Conservation (phyloP, 2,113 vertebrate genomes). For the Sterrhoptilus dennistouni region DNA sequence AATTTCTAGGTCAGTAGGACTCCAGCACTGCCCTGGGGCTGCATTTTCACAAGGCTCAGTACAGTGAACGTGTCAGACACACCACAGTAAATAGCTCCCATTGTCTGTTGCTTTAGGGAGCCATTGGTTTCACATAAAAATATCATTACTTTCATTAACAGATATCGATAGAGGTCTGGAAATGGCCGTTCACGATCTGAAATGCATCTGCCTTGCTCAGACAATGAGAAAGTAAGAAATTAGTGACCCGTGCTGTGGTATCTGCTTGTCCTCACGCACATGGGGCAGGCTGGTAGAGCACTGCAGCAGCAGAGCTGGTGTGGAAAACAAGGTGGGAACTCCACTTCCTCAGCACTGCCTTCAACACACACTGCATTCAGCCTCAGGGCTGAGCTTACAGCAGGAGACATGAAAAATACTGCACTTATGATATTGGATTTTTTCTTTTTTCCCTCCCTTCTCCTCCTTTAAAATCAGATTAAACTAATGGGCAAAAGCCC, state of each 20-base stretch:
- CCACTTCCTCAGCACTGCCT: not conserved
- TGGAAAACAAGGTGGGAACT: not conserved
- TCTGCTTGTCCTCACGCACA: not conserved
- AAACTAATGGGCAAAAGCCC: not conserved
- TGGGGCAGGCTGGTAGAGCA: not conserved
- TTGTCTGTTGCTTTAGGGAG: not conserved
- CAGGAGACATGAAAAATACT: not conserved
- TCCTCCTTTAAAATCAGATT: not conserved
- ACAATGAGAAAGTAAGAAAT: not conserved
- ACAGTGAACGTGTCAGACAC: not conserved
- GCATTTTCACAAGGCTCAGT: not conserved
- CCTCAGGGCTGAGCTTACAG: not conserved
- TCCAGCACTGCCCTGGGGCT: not conserved
- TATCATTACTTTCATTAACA: not conserved
- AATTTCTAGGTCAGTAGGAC: constrained; percentile 49
- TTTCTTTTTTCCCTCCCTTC: not conserved
- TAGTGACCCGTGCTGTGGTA: not conserved
- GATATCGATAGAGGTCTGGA: not conserved
- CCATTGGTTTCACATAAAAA: not conserved
- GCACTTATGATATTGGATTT: not conserved
- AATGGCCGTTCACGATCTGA: not conserved
- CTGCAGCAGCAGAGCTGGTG: not conserved
- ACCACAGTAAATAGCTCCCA: not conserved
- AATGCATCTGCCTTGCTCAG: not conserved
- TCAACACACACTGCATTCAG: not conserved